Evolutionary conservation across 1,140 invertebrate species (phyloP).

Genomic region (Drosophila subpulchrella): DNA sequence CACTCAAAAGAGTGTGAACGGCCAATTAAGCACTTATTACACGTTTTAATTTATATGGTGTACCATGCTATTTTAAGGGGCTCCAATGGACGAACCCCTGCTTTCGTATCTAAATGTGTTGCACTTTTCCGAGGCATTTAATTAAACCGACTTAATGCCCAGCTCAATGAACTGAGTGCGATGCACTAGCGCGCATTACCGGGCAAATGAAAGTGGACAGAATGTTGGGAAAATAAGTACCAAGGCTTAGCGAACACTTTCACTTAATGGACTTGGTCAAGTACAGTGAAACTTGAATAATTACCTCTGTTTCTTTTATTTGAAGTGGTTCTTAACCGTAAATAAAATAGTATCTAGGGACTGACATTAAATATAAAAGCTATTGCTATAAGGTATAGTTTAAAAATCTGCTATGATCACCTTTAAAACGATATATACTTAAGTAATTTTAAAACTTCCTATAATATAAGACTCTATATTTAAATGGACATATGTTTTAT

Average conservation of each 20-base stretch:
- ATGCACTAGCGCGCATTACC: slow-evolving; percentile 7
- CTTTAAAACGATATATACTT: too few relatives aligned
- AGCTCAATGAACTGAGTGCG: slow-evolving; percentile 36
- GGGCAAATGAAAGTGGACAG: background rate
- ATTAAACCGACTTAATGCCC: slow-evolving; percentile 42
- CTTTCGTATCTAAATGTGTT: slow-evolving; percentile 10
- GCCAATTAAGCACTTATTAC: slow-evolving; percentile 48
- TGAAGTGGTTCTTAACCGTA: too few relatives aligned
- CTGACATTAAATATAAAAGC: too few relatives aligned
- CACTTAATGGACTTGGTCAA: background rate
- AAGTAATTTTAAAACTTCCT: background rate
- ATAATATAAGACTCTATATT: background rate
- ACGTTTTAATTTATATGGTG: slow-evolving; percentile 11
- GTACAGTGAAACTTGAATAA: background rate
- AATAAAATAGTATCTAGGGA: too few relatives aligned
- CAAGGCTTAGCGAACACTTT: slow-evolving; percentile 1
- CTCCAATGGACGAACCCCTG: background rate
- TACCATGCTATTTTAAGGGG: background rate
- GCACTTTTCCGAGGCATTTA: slow-evolving; percentile 40
- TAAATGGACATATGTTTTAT: too few relatives aligned
- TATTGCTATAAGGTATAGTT: too few relatives aligned
- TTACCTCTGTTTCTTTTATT: background rate
- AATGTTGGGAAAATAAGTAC: background rate
- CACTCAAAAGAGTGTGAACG: background rate
- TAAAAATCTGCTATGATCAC: too few relatives aligned